Conservation (phyloP, 2,797 vertebrate genomes). For the Acanthis flammea region DNA sequence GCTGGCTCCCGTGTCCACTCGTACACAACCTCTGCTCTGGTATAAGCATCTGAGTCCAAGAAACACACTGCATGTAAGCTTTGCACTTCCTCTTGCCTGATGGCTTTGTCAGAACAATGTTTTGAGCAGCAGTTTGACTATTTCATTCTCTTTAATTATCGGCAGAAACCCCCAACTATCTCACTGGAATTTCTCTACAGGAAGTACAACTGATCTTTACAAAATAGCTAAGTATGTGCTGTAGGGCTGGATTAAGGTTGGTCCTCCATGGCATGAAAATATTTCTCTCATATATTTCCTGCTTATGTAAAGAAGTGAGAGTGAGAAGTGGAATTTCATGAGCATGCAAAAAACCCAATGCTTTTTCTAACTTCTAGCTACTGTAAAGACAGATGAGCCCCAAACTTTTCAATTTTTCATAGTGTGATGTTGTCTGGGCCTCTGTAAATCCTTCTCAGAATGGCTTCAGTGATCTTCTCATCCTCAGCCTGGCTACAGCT, state of each 20-base stretch:
- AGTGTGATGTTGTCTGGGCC: not conserved
- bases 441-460: not conserved
- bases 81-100: not conserved
- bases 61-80: not conserved
- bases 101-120: not conserved
- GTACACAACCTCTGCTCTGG: constrained; percentile 94
- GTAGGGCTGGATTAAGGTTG: not conserved
- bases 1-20: constrained; percentile 94
- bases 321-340: not conserved
- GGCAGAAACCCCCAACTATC: not conserved
- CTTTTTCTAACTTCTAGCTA: not conserved
- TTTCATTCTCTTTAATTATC: not conserved
- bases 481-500: not conserved
- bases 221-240: not conserved
- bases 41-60: constrained; percentile 88
- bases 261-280: not conserved
- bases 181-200: not conserved
- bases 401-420: not conserved
- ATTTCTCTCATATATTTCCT: not conserved
- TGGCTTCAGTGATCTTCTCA: not conserved
- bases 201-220: not conserved
- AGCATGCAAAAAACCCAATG: not conserved
- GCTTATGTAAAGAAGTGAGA: not conserved
- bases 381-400: not conserved
- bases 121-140: not conserved